Evolutionary conservation across 2,888 invertebrate species (phyloP), one percentile per base, ranked within the genome.

Genomic region (Bombyx huttoni): DNA sequence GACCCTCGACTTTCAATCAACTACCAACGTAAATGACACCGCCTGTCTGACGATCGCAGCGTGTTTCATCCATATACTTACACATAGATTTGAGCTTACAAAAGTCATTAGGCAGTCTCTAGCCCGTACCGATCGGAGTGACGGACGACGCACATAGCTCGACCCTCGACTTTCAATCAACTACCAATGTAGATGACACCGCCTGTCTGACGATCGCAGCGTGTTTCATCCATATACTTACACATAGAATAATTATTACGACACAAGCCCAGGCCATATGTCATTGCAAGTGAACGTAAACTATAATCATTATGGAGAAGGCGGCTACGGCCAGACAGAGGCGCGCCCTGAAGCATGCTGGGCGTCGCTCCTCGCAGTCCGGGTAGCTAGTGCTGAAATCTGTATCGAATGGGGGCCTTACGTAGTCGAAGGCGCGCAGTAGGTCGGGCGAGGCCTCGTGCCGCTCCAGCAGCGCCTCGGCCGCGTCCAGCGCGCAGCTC

Each of bases 401-500:
- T 56, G 73, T 78, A 81, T 85, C 85, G 78, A 79, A 81, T 69
- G 59, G 64, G 59, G 73, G 70, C 77, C 89, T 89, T 89, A 89
- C 89, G 67, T 88, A 88, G 80, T 89, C 89, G 70, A 84, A 78
- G 33, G 84, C 77, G 57, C 83, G 81, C 40, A 89, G 83, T 51
- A 88, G 73, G 64, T 89, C 89, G 52, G 87, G 87, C 45, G 83
- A 80, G 1, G 83, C 71, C 53, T 89, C 84, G 59, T 84, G 83
- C 13, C 82, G 86, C 53, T 85, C 81, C 73, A 92, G 81, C 64
- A 89, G 72, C 57, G 88, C 89, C 76, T 93, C 92, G 0, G 92
- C 90, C 52, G 90, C 89, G 52, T 89, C 84, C 58, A 93, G 78
- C 71, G 92, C 92, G 54, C 89, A 81, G 59, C 89, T 86, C 33